A percentile compares a stretch with the other conserved stretches of the same genome.
phyloP scores from a whole-genome alignment of 2,113 vertebrate genomes.

The Polypterus bichir region DNA sequence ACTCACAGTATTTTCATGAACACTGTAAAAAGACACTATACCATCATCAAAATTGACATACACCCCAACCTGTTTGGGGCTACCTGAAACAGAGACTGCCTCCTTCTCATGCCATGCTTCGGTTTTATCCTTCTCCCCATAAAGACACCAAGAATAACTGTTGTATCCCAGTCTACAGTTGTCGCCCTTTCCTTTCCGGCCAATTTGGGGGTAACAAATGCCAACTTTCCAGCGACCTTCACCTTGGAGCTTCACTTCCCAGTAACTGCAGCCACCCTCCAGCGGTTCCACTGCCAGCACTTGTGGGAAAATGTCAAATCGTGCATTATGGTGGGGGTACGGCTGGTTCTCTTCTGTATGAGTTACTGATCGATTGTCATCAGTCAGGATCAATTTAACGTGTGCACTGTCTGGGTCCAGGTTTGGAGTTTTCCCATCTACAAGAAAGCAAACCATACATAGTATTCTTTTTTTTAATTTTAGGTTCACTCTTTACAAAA shows the following conservation, averaged over 20 bases:
- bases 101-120: slow-evolving; percentile 47
- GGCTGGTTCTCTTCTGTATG: slow-evolving; percentile 40
- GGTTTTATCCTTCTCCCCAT: slow-evolving; percentile 40
- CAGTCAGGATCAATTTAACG: slow-evolving; percentile 44
- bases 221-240: slow-evolving; percentile 58
- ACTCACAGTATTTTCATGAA: slow-evolving; percentile 37
- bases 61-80: slow-evolving; percentile 39
- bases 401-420: slow-evolving; percentile 51
- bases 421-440: slow-evolving; percentile 43
- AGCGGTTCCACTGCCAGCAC: slow-evolving; percentile 33
- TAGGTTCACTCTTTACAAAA: no score
- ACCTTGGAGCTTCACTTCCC: slow-evolving; percentile 47
- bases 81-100: slow-evolving; percentile 22
- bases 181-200: slow-evolving; percentile 49
- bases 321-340: slow-evolving; percentile 32
- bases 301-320: slow-evolving; percentile 55
- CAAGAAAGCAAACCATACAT: not conserved
- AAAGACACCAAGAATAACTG: slow-evolving; percentile 50
- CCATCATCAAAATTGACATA: slow-evolving; percentile 49
- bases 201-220: slow-evolving; percentile 44
- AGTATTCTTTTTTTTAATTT: no score
- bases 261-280: slow-evolving; percentile 40
- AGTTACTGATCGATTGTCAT: slow-evolving; percentile 37
- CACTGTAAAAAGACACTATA: slow-evolving; percentile 48
- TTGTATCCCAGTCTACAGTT: slow-evolving; percentile 52